Evolutionary conservation across 2,113 vertebrate species (phyloP), one percentile per base, ranked within the genome.

Genomic region (Neodon shergylaensis): DNA sequence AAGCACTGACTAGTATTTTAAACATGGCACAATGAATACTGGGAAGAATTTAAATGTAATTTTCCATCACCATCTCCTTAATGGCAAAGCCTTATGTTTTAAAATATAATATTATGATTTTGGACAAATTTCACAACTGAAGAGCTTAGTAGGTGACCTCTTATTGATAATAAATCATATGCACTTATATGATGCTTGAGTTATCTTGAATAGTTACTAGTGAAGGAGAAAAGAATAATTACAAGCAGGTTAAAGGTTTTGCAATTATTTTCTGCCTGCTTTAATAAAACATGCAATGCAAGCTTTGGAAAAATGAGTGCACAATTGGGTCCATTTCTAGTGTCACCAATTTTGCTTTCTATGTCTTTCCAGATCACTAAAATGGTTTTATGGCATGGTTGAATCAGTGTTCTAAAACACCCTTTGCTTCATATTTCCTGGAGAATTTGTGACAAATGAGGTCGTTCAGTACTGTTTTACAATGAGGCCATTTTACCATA

Each of bases 51-150:
- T 42, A 87, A 93, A 92, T 83, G 47, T 10, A 89, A 17, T 82
- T 95, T 91, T 52, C 5, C 54, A 21, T 83, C 63, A 84, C 31
- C 21, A 90, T 44, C 10, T 94, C 90, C 26, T 58, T 91, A 85
- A 89, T 42, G 22, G 90, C 22, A 90, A 76, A 81, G n/a, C 10
- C 44, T 91, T 91, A 24, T 88, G 70, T 52, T 96, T 95, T 72
- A 87, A 47, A 39, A 94, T 83, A 16, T 61, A 96, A 78, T 39
- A 89, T 1, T 10, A 14, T 47, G 82, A 82, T 36, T 73, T 31
- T 77, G 95, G 5, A 19, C 54, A 73, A 52, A 94, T 97, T 91
- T 88, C 87, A 95, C 85, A 88, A 91, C 7, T 63, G 39, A 96
- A 72, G 22, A 76, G 3, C 17, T 96, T 44, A 84, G 26, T 72